Percentiles rank a stretch among this genome's conserved stretches.
Evolutionary conservation across 2,888 invertebrate genomes (phyloP).

Genomic region (Drosophila mercatorum): DNA sequence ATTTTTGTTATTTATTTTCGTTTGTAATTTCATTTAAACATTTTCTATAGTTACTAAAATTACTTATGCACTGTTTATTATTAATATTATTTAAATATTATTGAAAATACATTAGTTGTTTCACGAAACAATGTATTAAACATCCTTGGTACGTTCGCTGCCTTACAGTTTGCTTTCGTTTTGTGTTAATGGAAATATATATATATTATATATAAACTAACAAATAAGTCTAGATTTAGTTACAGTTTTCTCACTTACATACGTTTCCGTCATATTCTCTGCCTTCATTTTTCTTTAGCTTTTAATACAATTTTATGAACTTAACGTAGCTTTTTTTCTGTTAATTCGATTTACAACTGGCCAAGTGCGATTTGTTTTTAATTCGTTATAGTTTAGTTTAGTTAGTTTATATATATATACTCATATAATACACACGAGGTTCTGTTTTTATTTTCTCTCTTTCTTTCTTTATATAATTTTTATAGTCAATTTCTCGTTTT

Average conservation of each 20-base stretch:
- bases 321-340: constrained; percentile 57
- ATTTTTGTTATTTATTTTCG: constrained; percentile 75
- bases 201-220: constrained; percentile 67
- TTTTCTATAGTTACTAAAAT: constrained; percentile 84
- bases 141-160: constrained; percentile 81
- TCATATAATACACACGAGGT: constrained; percentile 74
- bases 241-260: constrained; percentile 75
- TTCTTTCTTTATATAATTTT: constrained; percentile 17
- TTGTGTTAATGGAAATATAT: constrained; percentile 69
- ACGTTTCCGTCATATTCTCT: constrained; percentile 35
- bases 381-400: constrained; percentile 55
- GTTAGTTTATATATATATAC: constrained; percentile 42
- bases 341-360: constrained; percentile 75
- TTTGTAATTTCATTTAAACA: constrained; percentile 83
- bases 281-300: constrained; percentile 13
- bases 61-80: constrained; percentile 80
- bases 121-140: constrained; percentile 81
- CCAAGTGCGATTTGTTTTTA: constrained; percentile 62
- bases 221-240: constrained; percentile 81
- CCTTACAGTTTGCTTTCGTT: constrained; percentile 58
- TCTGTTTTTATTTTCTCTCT: constrained; percentile 12
- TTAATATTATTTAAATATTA: constrained; percentile 81
- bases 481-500: constrained; percentile 67
- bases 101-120: constrained; percentile 81
- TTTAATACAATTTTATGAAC: constrained; percentile 63